These are phyloP conservation scores for Drosophila santomea DNA, from an alignment of 1,140 invertebrate genomes.

Conservation along the genomic window DNA sequence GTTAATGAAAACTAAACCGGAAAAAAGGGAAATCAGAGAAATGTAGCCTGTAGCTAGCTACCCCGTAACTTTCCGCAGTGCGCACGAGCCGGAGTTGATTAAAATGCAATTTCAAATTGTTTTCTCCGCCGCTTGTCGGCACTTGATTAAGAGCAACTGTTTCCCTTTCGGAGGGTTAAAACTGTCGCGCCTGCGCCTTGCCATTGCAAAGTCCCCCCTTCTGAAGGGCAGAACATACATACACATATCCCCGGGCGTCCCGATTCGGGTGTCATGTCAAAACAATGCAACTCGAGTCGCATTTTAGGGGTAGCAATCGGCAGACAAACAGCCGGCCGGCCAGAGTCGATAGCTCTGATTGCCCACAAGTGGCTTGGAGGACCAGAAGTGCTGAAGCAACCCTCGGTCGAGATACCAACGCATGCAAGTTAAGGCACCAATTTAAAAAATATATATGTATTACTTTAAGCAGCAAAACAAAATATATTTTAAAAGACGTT, in stretches of 20 bases:
- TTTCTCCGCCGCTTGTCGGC: constrained; percentile 72
- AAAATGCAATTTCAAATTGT: constrained; percentile 79
- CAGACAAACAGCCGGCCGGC: constrained; percentile 27
- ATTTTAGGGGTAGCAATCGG: constrained; percentile 53
- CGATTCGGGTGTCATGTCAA: constrained; percentile 71
- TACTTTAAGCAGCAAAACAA: too few species aligned
- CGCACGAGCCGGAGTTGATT: constrained; percentile 63
- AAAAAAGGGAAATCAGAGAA: background rate
- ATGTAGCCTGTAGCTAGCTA: constrained; percentile 22
- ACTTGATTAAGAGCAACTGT: constrained; percentile 79
- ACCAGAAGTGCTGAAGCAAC: constrained; percentile 30
- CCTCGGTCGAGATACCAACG: constrained; percentile 37
- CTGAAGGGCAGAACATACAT: background rate
- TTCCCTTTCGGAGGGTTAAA: constrained; percentile 39
- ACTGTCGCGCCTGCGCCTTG: constrained; percentile 36
- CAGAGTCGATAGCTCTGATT: constrained; percentile 54
- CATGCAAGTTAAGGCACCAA: background rate
- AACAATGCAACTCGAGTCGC: constrained; percentile 71
- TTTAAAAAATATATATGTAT: too few species aligned
- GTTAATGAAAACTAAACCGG: constrained; percentile 73
- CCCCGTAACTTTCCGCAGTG: constrained; percentile 8
- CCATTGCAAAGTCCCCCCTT: background rate
- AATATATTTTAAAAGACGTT: too few species aligned
- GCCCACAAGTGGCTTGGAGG: constrained; percentile 60
- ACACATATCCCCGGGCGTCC: constrained; percentile 6